Evolutionary conservation across 2,113 vertebrate genomes (phyloP), one percentile per base, ranked within the genome.

Genomic region (Phaetusa simplex): DNA sequence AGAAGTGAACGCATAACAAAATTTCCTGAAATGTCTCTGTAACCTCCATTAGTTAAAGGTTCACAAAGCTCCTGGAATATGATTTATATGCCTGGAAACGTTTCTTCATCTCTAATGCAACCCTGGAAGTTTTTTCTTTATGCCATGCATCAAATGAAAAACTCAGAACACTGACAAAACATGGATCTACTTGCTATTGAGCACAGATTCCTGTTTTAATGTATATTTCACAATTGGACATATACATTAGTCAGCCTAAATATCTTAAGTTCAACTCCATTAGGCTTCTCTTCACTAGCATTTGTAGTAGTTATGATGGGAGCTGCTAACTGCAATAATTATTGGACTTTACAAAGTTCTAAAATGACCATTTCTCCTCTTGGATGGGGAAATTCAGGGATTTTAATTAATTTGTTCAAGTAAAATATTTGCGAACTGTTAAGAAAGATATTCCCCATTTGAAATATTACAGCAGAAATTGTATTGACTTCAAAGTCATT

Each of bases 1-100:
- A 84, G 30, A 69, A 88, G 43, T 76, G 53, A 96, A 93, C 19
- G 91, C 58, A 36, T 29, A 87, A 79, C 43, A 89, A 83, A 89
- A 96, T 24, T 84, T 40, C 40, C 70, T 72, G 56, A 95, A 86
- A 94, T 24, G 36, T 89, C 69, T 82, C 49, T 45, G 27, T 42
- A 91, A 72, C 61, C 24, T 9, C 49, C 73, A 82, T 78, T 85
- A 95, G 26, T 38, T 66, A 93, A 80, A 95, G 45, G 71, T 85
- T 91, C 5, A 6, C 21, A 73, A 73, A 73, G 18, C 14, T 93
- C n/a, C 45, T 85, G 53, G 77, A 91, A 93, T 49, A 85, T 53
- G n/a, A 93, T 72, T 87, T 89, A 91, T 77, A 36, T 50, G n/a
- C 36, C 32, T 80, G 66, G 52, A 89, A 96, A 91, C 38, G 5